Evolutionary conservation across 2,113 vertebrate species (phyloP).

Genomic region (Puma concolor): DNA sequence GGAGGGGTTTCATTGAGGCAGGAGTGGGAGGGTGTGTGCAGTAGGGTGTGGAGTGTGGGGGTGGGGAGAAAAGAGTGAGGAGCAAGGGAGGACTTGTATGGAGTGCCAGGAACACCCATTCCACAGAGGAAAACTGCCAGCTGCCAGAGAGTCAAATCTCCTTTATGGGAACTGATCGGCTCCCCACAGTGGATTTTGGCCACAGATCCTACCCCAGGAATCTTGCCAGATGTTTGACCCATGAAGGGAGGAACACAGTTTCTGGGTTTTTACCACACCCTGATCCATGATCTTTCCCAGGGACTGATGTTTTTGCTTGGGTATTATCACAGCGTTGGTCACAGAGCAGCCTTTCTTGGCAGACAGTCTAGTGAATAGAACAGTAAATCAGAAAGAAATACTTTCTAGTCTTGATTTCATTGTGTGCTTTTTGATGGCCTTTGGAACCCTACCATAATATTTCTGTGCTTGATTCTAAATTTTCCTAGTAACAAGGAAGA

Average conservation of each 20-base stretch:
- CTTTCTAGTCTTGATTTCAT: slow-evolving; percentile 13
- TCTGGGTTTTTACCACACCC: slow-evolving; percentile 73
- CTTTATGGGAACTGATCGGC: slow-evolving; percentile 54
- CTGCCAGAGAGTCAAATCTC: slow-evolving; percentile 58
- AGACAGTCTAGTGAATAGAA: background rate
- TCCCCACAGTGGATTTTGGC: slow-evolving; percentile 51
- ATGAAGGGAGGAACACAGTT: slow-evolving; percentile 56
- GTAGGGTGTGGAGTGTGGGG: slow-evolving; percentile 64
- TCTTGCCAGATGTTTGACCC: slow-evolving; percentile 72
- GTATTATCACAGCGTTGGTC: background rate
- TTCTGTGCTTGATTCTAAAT: background rate
- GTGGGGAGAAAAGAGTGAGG: background rate
- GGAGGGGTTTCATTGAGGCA: slow-evolving; percentile 63
- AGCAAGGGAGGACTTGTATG: slow-evolving; percentile 41
- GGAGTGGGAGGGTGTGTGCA: slow-evolving; percentile 76
- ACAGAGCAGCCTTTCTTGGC: slow-evolving; percentile 39
- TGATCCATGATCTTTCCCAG: slow-evolving; percentile 69
- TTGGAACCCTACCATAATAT: background rate
- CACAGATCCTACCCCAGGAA: background rate
- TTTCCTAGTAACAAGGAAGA: slow-evolving; percentile 2
- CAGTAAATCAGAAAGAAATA: slow-evolving; percentile 24
- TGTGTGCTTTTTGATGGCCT: background rate
- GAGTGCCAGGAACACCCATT: slow-evolving; percentile 71
- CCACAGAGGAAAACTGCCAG: slow-evolving; percentile 61
- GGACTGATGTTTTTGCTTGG: slow-evolving; percentile 41